These are phyloP conservation scores for Eriosoma lanigerum DNA, from an alignment of 1,140 invertebrate genomes.

Conservation along the genomic window DNA sequence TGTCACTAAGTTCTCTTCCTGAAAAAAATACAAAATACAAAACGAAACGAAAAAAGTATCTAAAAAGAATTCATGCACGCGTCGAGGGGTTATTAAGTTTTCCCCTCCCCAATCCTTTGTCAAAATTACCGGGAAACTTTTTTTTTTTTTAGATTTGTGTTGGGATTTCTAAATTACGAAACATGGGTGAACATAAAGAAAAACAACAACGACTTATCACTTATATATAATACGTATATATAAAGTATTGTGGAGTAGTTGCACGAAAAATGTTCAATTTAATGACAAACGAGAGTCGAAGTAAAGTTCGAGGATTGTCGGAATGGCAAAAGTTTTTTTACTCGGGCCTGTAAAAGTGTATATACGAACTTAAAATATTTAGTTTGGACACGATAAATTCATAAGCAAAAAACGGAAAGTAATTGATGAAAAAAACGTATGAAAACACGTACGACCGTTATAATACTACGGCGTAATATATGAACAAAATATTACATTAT, in stretches of 20 bases:
- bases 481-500: too few relatives aligned
- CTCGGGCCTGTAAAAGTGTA: not conserved
- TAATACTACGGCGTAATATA: not conserved
- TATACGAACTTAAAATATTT: slow-evolving; percentile 18
- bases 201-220: not conserved
- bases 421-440: not conserved
- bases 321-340: slow-evolving; percentile 36
- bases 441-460: not conserved
- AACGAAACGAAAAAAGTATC: slow-evolving; percentile 7
- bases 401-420: not conserved
- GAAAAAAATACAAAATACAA: slow-evolving; percentile 3
- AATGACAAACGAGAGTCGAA: slow-evolving; percentile 14
- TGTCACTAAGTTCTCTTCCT: slow-evolving; percentile 22
- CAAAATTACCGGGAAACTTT: slow-evolving; percentile 40
- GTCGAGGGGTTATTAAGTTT: slow-evolving; percentile 44
- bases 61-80: slow-evolving; percentile 30
- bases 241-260: not conserved
- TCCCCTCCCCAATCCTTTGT: slow-evolving; percentile 9
- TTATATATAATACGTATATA: not conserved
- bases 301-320: slow-evolving; percentile 33
- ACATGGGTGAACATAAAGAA: slow-evolving; percentile 40
- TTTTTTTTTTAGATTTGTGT: not conserved
- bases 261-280: slow-evolving; percentile 37
- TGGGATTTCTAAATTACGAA: slow-evolving; percentile 41
- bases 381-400: slow-evolving; percentile 3